A percentile compares a stretch with the other conserved stretches of the same genome.
These are phyloP conservation scores for Plectrocnemia conspersa DNA, from an alignment of 1,140 invertebrate species.

Conservation along the genomic window DNA sequence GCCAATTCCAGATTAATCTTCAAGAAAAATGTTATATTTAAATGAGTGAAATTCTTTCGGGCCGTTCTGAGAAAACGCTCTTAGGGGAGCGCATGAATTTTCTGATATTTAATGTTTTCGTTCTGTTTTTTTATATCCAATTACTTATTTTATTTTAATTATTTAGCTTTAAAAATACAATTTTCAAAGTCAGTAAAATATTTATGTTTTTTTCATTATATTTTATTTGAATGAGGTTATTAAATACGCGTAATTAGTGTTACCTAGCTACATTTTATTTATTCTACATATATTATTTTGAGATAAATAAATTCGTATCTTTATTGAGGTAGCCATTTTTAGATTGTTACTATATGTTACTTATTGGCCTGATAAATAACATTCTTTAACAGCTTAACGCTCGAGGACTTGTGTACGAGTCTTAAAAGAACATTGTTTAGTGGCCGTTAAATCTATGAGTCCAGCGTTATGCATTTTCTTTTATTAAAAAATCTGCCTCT, in stretches of 20 bases:
- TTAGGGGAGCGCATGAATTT: constrained; percentile 3
- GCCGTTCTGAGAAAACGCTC: constrained; percentile 42
- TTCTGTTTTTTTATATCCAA: not conserved
- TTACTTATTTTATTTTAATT: not conserved
- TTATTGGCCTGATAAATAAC: not conserved
- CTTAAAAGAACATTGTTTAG: too few species aligned
- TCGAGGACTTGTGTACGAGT: too few species aligned
- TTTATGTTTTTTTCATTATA: not conserved
- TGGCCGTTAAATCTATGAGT: not conserved
- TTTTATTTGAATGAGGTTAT: not conserved
- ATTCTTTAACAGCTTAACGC: not conserved
- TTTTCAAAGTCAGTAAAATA: not conserved
- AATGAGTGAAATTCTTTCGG: constrained; percentile 50
- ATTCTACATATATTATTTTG: not conserved
- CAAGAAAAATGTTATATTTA: constrained; percentile 55
- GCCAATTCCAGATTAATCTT: constrained; percentile 54
- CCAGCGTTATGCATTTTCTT: not conserved
- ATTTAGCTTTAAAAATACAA: too few species aligned
- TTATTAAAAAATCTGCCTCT: too few species aligned
- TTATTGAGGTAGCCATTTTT: not conserved
- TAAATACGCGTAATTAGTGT: not conserved
- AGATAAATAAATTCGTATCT: not conserved
- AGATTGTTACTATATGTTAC: not conserved
- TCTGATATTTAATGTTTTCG: not conserved
- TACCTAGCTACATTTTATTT: not conserved